A percentile compares a stretch with the other conserved stretches of the same genome.
Evolutionary conservation across 2,113 vertebrate species (phyloP).

Genomic region (Garra rufa): DNA sequence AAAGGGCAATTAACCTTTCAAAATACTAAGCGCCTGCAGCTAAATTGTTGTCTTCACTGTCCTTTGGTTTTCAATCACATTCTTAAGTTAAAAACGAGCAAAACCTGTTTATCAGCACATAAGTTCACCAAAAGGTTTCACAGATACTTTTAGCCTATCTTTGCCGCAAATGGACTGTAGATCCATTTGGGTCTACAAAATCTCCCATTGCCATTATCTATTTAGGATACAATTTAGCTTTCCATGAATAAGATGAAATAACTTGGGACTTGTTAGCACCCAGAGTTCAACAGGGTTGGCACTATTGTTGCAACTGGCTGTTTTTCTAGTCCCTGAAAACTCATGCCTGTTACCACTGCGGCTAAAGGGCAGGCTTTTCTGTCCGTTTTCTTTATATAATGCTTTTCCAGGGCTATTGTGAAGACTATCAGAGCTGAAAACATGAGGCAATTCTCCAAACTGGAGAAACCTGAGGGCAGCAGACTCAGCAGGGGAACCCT

Average conservation of each 20-base stretch:
- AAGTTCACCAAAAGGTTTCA: background rate
- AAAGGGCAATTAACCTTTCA: background rate
- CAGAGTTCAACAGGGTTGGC: background rate
- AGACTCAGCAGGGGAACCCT: background rate
- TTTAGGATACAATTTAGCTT: background rate
- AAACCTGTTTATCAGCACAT: background rate
- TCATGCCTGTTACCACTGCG: background rate
- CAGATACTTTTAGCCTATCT: background rate
- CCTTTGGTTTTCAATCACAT: background rate
- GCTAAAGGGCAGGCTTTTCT: background rate
- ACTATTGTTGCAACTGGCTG: background rate
- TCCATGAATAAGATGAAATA: background rate
- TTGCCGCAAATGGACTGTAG: background rate
- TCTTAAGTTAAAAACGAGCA: background rate
- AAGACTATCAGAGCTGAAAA: constrained; percentile 15
- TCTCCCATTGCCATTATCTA: background rate
- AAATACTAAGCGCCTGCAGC: background rate
- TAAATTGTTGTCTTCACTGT: background rate
- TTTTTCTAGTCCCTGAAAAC: background rate
- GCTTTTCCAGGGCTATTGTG: background rate
- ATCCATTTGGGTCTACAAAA: background rate
- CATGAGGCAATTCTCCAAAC: constrained; percentile 30
- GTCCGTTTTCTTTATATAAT: background rate
- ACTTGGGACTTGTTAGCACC: background rate
- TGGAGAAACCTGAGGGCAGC: constrained; percentile 20